These are phyloP conservation scores for Dysmachus trigonus DNA, from an alignment of 2,888 invertebrate genomes.

Conservation along the genomic window DNA sequence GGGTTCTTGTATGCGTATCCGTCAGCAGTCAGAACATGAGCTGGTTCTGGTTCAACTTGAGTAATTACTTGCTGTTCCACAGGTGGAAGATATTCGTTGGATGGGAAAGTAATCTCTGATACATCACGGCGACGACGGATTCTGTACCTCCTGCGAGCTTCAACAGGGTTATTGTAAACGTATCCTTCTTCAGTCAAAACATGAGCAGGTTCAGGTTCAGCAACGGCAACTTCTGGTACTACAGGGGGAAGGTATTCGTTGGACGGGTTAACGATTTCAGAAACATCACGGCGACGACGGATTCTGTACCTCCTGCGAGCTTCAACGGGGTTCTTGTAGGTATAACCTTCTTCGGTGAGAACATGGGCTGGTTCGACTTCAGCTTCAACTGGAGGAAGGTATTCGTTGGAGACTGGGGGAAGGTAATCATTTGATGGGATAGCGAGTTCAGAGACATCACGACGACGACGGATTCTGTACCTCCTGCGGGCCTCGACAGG, in stretches of 20 bases:
- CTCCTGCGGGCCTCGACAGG: not conserved
- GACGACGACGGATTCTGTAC: constrained; percentile 12
- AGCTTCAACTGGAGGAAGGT: constrained; percentile 1
- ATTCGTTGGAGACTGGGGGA: constrained; percentile 28
- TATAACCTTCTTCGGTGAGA: not conserved
- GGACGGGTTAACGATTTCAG: constrained; percentile 1
- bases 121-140: constrained; percentile 20
- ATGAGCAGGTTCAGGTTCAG: not conserved
- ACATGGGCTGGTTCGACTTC: not conserved
- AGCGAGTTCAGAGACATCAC: constrained; percentile 8
- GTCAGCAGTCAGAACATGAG: not conserved
- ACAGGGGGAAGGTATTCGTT: constrained; percentile 29
- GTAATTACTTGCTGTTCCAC: not conserved
- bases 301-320: not conserved
- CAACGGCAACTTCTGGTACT: not conserved
- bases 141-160: constrained; percentile 3
- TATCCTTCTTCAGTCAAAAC: not conserved
- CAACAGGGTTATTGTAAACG: not conserved
- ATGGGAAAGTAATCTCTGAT: not conserved
- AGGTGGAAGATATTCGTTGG: constrained; percentile 11
- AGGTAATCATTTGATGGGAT: constrained; percentile 1
- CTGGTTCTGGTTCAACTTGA: not conserved
- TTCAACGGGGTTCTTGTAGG: not conserved
- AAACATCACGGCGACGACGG: constrained; percentile 26
- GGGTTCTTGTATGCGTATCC: constrained; percentile 1